Base-by-base conservation (phyloP, 2,888 invertebrate species). In the Drosophila leonis region DNA sequence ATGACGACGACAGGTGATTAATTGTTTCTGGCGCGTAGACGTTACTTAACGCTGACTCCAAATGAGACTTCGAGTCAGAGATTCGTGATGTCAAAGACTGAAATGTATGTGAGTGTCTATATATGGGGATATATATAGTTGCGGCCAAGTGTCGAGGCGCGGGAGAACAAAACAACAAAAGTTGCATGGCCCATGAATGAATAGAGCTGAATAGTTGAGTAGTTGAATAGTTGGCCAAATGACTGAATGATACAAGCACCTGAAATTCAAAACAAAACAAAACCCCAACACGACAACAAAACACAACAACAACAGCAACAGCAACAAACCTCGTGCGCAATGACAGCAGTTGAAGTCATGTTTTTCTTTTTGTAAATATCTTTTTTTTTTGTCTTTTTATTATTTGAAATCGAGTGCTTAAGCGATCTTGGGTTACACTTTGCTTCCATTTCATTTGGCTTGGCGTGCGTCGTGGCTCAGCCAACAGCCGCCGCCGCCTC, bases 321-420 rank as follows among this genome's bases (percentile, higher is more conserved):
- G n/a, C 59, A 48, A 51, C 51, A 73, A 73, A 86, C 61, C 78
- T 90, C 82, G 78, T 81, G 88, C 78, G 90, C 90, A 90, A 90
- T 87, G 86, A 90, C 86, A 87, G 85, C 90, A 79, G 77, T 89
- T 87, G 90, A 87, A 86, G 84, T 86, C 88, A 87, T 90, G 82
- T 78, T 75, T 70, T 65, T 66, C 62, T 65, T 42, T 49, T 42
- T 46, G 56, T 48, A 62, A 33, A 44, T 27, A 44, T 56, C n/a
- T 24, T 24, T 24, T 35, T 56, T 37, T 37, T 55, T 42, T n/a
- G 35, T 12, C 18, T 15, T 52, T 13, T 52, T 33, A 62, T 60
- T 56, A 15, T 42, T 57, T 78, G 44, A 42, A 52, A 54, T 67
- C 46, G 57, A 77, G 72, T 77, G 77, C 51, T 66, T 72, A 66